Conservation (phyloP, 2,888 invertebrate genomes). For the Acanthopleura granulata region DNA sequence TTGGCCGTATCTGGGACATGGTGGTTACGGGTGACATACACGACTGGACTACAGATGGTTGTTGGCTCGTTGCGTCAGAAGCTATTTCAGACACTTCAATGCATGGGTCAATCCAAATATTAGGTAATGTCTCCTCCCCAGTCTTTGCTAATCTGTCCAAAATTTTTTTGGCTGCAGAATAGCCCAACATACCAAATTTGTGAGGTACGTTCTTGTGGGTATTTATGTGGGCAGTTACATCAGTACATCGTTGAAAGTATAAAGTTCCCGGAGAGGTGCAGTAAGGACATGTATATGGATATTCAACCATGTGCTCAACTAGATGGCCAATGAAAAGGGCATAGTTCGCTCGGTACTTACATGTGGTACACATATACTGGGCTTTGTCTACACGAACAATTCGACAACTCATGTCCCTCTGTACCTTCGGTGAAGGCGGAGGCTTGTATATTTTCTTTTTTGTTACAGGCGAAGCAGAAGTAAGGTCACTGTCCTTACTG, state of each 20-base stretch:
- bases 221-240: background rate
- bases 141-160: too few relatives aligned
- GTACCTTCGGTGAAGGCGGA: background rate
- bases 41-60: too few relatives aligned
- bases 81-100: too few relatives aligned
- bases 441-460: background rate
- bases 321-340: background rate
- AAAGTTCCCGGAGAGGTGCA: background rate
- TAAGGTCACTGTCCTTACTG: too few relatives aligned
- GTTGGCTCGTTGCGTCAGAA: too few relatives aligned
- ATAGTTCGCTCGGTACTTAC: background rate
- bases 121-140: too few relatives aligned
- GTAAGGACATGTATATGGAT: background rate
- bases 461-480: too few relatives aligned
- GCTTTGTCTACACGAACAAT: background rate
- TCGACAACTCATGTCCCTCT: background rate
- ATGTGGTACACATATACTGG: background rate
- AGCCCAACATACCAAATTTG: too few relatives aligned
- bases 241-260: background rate
- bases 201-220: background rate
- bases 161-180: too few relatives aligned
- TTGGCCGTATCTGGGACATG: too few relatives aligned
- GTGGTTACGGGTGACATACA: too few relatives aligned
- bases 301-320: slow-evolving; percentile 2
- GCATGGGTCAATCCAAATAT: too few relatives aligned